Evolutionary conservation across 1,140 invertebrate genomes (phyloP).

Genomic region (Limonius californicus): DNA sequence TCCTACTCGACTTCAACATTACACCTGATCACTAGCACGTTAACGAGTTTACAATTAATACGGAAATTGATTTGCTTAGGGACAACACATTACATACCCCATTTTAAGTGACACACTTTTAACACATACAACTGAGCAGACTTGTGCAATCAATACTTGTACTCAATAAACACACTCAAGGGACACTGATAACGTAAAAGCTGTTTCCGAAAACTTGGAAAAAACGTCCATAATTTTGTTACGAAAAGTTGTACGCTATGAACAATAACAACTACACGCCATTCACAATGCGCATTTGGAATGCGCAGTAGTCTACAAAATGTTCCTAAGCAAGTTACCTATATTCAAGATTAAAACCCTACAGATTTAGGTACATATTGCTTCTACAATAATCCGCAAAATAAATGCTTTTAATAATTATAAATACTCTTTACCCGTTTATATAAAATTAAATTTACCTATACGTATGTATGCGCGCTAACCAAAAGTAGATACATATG

Average conservation of each 20-base stretch:
- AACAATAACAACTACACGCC: constrained; percentile 50
- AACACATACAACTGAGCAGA: constrained; percentile 28
- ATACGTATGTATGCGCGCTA: no score
- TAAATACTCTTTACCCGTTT: no score
- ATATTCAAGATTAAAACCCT: no score
- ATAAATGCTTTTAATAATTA: no score
- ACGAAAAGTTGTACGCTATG: constrained; percentile 48
- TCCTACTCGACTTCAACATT: background rate
- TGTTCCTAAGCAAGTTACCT: background rate
- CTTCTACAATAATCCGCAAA: no score
- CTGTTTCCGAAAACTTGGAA: constrained; percentile 15
- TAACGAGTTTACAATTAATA: constrained; percentile 10
- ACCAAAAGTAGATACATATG: no score
- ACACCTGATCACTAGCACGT: background rate
- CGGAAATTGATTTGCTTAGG: constrained; percentile 45
- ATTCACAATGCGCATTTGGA: constrained; percentile 43
- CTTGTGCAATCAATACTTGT: background rate
- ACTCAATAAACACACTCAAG: background rate
- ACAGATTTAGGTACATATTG: no score
- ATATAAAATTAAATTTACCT: no score
- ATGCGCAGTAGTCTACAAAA: constrained; percentile 23
- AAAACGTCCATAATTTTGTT: constrained; percentile 47
- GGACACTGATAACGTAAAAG: constrained; percentile 17
- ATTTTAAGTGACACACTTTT: constrained; percentile 50
- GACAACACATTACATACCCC: constrained; percentile 48